These are phyloP conservation scores for Conopomorpha cramerella DNA, from an alignment of 1,140 invertebrate species.

Conservation along the genomic window DNA sequence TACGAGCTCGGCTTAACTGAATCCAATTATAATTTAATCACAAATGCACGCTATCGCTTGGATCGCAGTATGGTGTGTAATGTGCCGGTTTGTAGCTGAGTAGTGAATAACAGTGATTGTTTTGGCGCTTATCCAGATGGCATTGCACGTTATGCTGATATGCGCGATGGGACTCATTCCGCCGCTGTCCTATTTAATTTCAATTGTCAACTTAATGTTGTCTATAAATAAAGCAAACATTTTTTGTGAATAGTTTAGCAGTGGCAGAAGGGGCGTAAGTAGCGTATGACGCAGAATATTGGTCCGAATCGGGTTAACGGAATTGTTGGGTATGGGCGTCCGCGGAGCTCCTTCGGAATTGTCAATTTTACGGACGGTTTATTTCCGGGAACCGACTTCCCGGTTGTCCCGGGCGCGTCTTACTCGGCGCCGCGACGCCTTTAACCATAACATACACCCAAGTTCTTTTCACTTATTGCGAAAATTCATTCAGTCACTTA, in stretches of 20 bases:
- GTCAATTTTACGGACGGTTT: slow-evolving; percentile 68
- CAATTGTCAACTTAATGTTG: no score
- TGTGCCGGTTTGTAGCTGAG: slow-evolving; percentile 26
- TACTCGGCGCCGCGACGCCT: slow-evolving; percentile 13
- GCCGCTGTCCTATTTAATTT: no score
- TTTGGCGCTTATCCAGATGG: slow-evolving; percentile 46
- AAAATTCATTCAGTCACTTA: no score
- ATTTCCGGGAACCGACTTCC: slow-evolving; percentile 57
- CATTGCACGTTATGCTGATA: slow-evolving; percentile 31
- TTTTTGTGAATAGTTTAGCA: no score
- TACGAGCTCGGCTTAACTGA: no score
- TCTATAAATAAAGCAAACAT: no score
- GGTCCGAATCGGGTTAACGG: no score
- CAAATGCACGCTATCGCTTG: neutral
- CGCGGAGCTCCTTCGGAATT: slow-evolving; percentile 58
- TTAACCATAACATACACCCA: no score
- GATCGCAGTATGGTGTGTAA: slow-evolving; percentile 8
- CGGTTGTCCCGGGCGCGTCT: no score
- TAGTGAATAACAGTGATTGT: slow-evolving; percentile 52
- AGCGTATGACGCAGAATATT: no score
- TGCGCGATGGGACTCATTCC: slow-evolving; percentile 7
- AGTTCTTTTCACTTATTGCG: no score
- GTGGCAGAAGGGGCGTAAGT: no score
- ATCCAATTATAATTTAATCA: neutral
- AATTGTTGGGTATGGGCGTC: slow-evolving; percentile 32